phyloP scores from a whole-genome alignment of 2,888 invertebrate species.

The Caenorhabditis macrosperma region DNA sequence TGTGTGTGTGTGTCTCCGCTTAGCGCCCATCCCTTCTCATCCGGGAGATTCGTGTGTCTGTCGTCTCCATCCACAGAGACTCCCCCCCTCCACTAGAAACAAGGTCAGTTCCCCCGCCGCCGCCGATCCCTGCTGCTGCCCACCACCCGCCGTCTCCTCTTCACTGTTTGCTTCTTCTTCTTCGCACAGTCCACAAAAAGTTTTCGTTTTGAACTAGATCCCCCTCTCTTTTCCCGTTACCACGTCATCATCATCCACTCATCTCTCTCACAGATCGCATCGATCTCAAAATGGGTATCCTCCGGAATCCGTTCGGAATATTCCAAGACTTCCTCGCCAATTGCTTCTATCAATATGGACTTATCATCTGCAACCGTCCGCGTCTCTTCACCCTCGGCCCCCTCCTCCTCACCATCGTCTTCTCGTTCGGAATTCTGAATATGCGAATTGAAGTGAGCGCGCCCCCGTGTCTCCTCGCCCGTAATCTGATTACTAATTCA shows the following conservation, averaged over 20 bases:
- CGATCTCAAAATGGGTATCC: conserved; percentile 43
- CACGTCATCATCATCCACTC: not conserved
- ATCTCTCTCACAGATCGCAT: not conserved
- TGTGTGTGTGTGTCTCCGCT: conserved; percentile 10
- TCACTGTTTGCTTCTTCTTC: conserved; percentile 42
- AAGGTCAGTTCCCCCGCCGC: conserved; percentile 32
- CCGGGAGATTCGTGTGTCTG: conserved; percentile 50
- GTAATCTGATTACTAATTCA: conserved; percentile 54
- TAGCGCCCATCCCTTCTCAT: conserved; percentile 30
- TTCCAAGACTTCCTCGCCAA: conserved; percentile 75
- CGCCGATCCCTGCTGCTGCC: conserved; percentile 9
- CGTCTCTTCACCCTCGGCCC: conserved; percentile 74
- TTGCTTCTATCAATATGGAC: conserved; percentile 75
- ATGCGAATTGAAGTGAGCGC: conserved; percentile 72
- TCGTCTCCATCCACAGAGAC: conserved; percentile 39
- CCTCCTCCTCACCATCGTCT: conserved; percentile 71
- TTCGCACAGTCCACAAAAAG: conserved; percentile 47
- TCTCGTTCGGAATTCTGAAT: conserved; percentile 74
- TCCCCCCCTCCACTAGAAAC: conserved; percentile 20
- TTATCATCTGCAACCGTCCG: conserved; percentile 73
- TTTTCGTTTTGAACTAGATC: conserved; percentile 43
- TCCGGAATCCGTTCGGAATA: conserved; percentile 75
- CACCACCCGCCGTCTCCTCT: conserved; percentile 8
- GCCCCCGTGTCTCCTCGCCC: too few relatives aligned
- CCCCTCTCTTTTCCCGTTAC: not conserved